Evolutionary conservation across 2,797 vertebrate species (phyloP).

Genomic region (Centropyge bicolor): DNA sequence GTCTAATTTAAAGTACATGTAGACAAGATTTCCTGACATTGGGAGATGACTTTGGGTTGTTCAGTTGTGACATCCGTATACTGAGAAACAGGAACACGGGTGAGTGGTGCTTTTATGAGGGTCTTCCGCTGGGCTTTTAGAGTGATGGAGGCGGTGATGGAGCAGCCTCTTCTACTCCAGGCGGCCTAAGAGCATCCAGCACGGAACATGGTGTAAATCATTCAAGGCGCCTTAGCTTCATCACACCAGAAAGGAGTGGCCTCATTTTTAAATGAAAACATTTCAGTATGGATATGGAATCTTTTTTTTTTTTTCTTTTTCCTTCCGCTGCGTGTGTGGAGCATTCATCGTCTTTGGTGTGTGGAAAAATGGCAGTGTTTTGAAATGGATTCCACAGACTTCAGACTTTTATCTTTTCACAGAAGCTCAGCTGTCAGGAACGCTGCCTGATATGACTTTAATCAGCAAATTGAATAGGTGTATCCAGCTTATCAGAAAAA

Average conservation of each 20-base stretch:
- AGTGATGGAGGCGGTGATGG: slow-evolving; percentile 61
- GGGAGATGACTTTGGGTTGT: slow-evolving; percentile 9
- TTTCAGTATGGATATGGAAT: slow-evolving; percentile 42
- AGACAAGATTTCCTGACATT: not conserved
- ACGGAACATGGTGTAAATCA: slow-evolving; percentile 86
- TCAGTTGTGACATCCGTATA: slow-evolving; percentile 21
- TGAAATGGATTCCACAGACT: slow-evolving; percentile 64
- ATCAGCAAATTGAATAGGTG: slow-evolving; percentile 79
- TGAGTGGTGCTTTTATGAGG: slow-evolving; percentile 63
- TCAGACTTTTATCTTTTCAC: slow-evolving; percentile 64
- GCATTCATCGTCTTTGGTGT: slow-evolving; percentile 54
- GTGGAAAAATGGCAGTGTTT: slow-evolving; percentile 44
- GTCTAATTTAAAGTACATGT: not conserved
- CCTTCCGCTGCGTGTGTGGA: slow-evolving; percentile 24
- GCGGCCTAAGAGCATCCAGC: slow-evolving; percentile 86
- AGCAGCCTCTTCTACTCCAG: slow-evolving; percentile 79
- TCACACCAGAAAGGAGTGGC: slow-evolving; percentile 45
- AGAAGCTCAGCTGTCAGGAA: slow-evolving; percentile 70
- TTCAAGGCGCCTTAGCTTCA: slow-evolving; percentile 45
- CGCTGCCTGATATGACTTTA: slow-evolving; percentile 72
- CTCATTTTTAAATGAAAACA: slow-evolving; percentile 69
- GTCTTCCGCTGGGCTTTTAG: slow-evolving; percentile 87
- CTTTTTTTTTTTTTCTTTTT: not conserved
- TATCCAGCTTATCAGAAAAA: slow-evolving; percentile 71
- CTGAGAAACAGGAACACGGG: slow-evolving; percentile 24